phyloP scores from a whole-genome alignment of 2,888 invertebrate genomes.

The Belgica antarctica region DNA sequence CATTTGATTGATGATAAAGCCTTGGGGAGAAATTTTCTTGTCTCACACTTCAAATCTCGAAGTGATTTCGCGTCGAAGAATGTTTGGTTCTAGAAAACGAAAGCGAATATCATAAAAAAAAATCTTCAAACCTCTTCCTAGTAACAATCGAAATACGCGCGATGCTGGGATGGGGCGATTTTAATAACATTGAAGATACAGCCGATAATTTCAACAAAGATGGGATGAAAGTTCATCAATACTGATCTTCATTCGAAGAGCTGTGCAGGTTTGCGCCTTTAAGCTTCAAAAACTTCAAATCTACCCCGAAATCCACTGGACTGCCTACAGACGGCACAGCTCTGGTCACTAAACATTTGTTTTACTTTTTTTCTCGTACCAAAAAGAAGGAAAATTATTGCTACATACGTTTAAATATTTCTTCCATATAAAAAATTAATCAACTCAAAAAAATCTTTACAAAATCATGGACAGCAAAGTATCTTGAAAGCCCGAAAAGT shows the following conservation, averaged over 20 bases:
- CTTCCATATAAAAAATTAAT: conserved; percentile 9
- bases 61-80: neutral
- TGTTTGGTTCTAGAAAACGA: neutral
- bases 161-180: neutral
- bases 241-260: conserved; percentile 36
- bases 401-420: conserved; percentile 2
- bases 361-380: neutral
- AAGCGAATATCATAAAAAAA: neutral
- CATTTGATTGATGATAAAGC: conserved; percentile 9
- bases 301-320: too few relatives aligned
- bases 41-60: neutral
- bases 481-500: neutral
- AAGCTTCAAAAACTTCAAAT: too few relatives aligned
- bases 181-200: conserved; percentile 27
- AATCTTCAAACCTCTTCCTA: neutral
- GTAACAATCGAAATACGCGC: neutral
- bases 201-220: neutral
- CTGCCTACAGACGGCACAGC: too few relatives aligned
- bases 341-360: neutral
- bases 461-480: neutral
- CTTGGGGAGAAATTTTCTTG: neutral
- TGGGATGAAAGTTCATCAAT: conserved; percentile 10
- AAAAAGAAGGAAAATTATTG: conserved; percentile 18
- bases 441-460: neutral
- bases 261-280: too few relatives aligned